Conservation (phyloP, 2,888 invertebrate genomes). For the Pteria penguin region DNA sequence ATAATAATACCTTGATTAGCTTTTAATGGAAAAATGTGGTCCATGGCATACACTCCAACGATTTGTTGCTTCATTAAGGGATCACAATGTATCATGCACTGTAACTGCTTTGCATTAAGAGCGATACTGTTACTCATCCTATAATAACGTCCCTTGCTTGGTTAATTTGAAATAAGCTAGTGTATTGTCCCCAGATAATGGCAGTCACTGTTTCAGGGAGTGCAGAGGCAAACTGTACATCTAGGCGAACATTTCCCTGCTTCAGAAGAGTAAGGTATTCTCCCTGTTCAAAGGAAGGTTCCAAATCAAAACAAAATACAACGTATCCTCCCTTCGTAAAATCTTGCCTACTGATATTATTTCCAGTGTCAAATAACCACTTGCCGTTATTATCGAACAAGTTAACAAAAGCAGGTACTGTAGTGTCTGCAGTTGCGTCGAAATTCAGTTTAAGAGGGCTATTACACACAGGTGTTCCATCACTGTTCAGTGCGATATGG, state of each 20-base stretch:
- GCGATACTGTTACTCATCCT: not conserved
- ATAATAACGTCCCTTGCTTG: slow-evolving; percentile 14
- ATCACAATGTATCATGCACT: slow-evolving; percentile 18
- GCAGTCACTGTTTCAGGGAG: slow-evolving; percentile 10
- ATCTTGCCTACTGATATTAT: slow-evolving; percentile 17
- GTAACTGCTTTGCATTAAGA: slow-evolving; percentile 4
- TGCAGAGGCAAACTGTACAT: slow-evolving; percentile 18
- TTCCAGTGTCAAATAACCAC: slow-evolving; percentile 42
- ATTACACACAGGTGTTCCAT: slow-evolving; percentile 42
- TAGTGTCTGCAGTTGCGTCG: slow-evolving; percentile 10
- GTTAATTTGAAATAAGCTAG: slow-evolving; percentile 7
- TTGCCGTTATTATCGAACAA: slow-evolving; percentile 29
- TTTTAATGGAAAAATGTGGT: slow-evolving; percentile 2
- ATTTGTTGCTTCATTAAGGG: slow-evolving; percentile 1
- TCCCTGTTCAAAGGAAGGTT: slow-evolving; percentile 14
- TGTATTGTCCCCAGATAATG: slow-evolving; percentile 17
- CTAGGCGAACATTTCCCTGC: slow-evolving; percentile 32
- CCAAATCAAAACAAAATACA: slow-evolving; percentile 26
- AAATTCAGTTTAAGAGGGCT: slow-evolving; percentile 40
- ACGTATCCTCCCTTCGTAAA: slow-evolving; percentile 12
- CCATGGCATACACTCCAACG: slow-evolving; percentile 11
- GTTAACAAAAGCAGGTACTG: slow-evolving; percentile 35
- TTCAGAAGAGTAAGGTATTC: slow-evolving; percentile 22
- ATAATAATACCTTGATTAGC: slow-evolving; percentile 7
- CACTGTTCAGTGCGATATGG: slow-evolving; percentile 37